These are phyloP conservation scores for Gastracanthus pulcherrimus DNA, from an alignment of 2,888 invertebrate genomes.

Conservation along the genomic window DNA sequence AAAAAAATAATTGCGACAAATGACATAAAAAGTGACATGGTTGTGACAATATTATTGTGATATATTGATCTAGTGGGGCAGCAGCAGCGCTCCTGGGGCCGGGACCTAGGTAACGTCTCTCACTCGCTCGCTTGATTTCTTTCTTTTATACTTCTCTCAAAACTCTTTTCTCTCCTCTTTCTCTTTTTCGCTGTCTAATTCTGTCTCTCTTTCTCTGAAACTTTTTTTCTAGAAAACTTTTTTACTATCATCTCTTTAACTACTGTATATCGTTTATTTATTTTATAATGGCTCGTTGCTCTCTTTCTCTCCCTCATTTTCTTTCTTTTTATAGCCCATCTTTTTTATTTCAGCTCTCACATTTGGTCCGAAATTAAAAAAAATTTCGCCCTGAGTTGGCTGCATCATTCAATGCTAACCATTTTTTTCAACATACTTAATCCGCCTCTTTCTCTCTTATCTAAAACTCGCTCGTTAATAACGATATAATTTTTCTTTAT, in stretches of 20 bases:
- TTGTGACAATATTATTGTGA: constrained; percentile 76
- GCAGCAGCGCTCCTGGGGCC: constrained; percentile 82
- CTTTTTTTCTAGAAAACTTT: constrained; percentile 41
- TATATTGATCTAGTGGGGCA: constrained; percentile 81
- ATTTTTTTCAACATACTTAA: constrained; percentile 27
- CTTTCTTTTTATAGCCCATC: background rate
- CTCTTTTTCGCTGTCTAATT: constrained; percentile 61
- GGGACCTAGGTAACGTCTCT: constrained; percentile 81
- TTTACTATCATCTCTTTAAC: constrained; percentile 37
- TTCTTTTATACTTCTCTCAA: constrained; percentile 56
- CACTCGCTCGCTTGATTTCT: constrained; percentile 74
- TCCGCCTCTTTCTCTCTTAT: background rate
- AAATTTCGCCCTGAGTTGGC: constrained; percentile 28
- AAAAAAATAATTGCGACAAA: constrained; percentile 63
- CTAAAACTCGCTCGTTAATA: constrained; percentile 1
- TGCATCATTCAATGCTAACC: constrained; percentile 5
- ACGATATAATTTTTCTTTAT: constrained; percentile 17
- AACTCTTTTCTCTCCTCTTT: constrained; percentile 62
- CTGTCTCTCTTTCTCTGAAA: constrained; percentile 56
- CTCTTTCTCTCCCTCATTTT: constrained; percentile 54
- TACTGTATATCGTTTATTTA: constrained; percentile 29
- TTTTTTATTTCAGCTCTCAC: constrained; percentile 34
- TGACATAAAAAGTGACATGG: constrained; percentile 70
- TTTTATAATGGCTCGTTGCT: constrained; percentile 12
- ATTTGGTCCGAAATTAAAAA: constrained; percentile 43